Conservation (phyloP, 2,888 invertebrate genomes). For the Mantis religiosa region DNA sequence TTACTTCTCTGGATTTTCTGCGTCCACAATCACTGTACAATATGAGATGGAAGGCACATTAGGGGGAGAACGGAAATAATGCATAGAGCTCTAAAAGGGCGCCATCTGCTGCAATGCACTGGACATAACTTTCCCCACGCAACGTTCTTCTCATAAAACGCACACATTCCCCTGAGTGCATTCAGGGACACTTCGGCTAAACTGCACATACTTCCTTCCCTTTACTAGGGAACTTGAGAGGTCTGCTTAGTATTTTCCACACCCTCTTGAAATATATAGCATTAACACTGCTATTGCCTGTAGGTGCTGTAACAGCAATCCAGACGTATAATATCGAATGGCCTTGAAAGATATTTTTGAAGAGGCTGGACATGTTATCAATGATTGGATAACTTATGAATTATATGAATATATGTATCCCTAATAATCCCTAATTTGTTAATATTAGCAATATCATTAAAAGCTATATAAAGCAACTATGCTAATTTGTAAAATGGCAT, state of each 20-base stretch:
- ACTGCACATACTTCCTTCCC: neutral
- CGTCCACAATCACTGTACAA: neutral
- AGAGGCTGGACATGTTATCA: too few species aligned
- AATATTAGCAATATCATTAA: too few species aligned
- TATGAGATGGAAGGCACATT: neutral
- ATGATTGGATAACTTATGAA: too few species aligned
- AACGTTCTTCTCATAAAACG: neutral
- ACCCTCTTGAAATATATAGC: neutral
- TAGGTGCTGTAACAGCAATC: neutral
- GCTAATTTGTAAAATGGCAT: too few species aligned
- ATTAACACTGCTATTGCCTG: neutral
- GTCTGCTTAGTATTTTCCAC: neutral
- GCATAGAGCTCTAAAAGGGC: neutral
- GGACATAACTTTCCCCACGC: neutral
- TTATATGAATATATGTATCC: too few species aligned
- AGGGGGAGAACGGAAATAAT: neutral
- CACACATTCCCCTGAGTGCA: neutral
- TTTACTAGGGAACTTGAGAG: neutral
- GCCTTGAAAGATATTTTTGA: too few species aligned
- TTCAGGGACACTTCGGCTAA: neutral
- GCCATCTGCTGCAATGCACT: neutral
- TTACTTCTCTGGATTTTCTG: neutral
- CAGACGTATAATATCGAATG: too few species aligned
- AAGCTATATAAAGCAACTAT: too few species aligned
- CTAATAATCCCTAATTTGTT: too few species aligned